Base-by-base conservation (phyloP, 2,113 vertebrate genomes). In the Pollachius pollachius region DNA sequence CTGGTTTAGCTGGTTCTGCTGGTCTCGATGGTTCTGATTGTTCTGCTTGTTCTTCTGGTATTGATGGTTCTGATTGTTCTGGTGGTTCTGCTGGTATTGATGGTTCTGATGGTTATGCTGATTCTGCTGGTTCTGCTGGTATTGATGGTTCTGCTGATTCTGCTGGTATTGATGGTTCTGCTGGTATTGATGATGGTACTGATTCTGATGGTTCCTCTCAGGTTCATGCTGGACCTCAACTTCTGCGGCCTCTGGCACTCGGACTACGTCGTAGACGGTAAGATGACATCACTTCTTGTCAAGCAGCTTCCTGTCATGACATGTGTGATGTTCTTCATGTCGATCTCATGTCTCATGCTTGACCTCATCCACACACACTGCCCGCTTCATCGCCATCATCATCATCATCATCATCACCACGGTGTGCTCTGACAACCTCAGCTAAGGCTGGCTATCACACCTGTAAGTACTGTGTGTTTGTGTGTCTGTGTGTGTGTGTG, bases 161-260 rank as follows among this genome's bases (percentile, higher is more conserved):
- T 23, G 23, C 1, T 7, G 30, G 30, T 34, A 5, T 7, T 34
- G 30, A 4, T 34, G 30, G 30, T 34, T 34, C 23, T 57, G 21
- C 23, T 23, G 23, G 23, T 23, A 1, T 23, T 2, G 23, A 23
- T 23, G 23, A 2, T 23, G 2, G 2, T 23, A 2, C 23, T 23
- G 21, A 2, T 23, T 23, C 23, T 34, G 30, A 4, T 34, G 30
- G 30, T 34, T 34, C 61, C 61, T 34, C n/a, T 25, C 70, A 99
- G 97, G 90, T 94, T 95, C 82, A 70, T 99, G 79, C 85, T 98
- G 90, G 95, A 99, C 83, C 96, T 97, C 82, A 95, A 93, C 72
- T 60, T 96, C 75, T 95, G 95, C 75, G 91, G 92, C 58, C 90
- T 94, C 72, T 94, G 95, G 97, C 91, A 88, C 64, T 85, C 81